Evolutionary conservation across 2,113 vertebrate species (phyloP).

Genomic region (Trematomus loennbergii): DNA sequence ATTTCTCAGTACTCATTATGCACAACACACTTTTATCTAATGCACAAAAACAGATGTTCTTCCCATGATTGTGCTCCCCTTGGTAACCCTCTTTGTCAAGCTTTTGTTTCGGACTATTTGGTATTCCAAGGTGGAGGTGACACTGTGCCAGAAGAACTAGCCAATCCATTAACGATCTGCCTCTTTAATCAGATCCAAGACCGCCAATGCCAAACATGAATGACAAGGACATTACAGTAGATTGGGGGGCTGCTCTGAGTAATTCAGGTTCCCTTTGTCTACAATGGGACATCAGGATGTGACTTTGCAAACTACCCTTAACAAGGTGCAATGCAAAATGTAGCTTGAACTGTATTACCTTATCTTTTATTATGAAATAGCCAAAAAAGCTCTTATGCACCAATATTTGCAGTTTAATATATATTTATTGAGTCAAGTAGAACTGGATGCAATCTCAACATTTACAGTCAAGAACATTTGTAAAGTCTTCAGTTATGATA

Average conservation of each 20-base stretch:
- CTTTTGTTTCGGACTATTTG: not conserved
- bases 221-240: not conserved
- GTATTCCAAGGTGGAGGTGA: slow-evolving; percentile 28
- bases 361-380: not conserved
- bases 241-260: not conserved
- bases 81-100: too few species aligned
- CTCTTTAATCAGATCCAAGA: slow-evolving; percentile 20
- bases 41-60: not conserved
- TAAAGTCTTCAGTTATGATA: too few species aligned
- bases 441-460: not conserved
- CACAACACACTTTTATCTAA: not conserved
- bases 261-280: slow-evolving; percentile 1
- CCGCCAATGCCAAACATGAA: slow-evolving; percentile 21
- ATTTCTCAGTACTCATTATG: not conserved
- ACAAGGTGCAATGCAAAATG: too few species aligned
- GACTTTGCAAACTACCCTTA: not conserved
- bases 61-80: not conserved
- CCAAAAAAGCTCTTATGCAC: not conserved
- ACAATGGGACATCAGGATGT: not conserved
- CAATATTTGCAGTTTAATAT: too few species aligned
- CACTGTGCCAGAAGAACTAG: not conserved
- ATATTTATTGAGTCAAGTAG: not conserved
- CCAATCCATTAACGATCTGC: not conserved
- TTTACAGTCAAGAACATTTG: not conserved
- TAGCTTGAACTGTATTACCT: not conserved